Evolutionary conservation across 2,113 vertebrate genomes (phyloP), one percentile per base, ranked within the genome.

Genomic region (Muntiacus muntjak): DNA sequence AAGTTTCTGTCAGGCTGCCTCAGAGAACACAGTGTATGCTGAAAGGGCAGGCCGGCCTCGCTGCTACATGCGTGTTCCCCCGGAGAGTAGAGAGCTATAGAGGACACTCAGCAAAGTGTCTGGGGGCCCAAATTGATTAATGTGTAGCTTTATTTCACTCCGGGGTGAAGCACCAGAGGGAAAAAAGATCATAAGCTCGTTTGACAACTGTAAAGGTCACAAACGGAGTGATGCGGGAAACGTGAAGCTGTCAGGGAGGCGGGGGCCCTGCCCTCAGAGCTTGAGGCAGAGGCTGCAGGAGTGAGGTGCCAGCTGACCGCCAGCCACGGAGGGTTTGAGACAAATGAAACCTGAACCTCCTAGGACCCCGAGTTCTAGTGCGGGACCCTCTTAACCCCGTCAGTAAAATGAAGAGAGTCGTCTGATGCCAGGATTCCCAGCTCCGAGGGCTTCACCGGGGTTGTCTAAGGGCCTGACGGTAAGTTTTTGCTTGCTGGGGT

Each of bases 181-280:
- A n/a, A 45, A 71, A 91, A 97, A 88, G 52, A 89, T 40, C 45
- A 76, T 94, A 95, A 97, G 85, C 92, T 98, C 89, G 55, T 98
- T 83, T 98, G 97, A 98, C 95, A 96, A 94, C 98, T 97, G 13
- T 92, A 98, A 99, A 99, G 98, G 97, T 99, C 97, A 95, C 58
- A 78, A 96, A 97, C 88, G 78, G 98, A 98, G 98, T 95, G 74
- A 98, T 91, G 94, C 81, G 62, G 97, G 67, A 94, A 89, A 96
- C 47, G 12, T 81, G 94, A 88, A 84, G 33, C 23, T 97, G 52
- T 87, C 92, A 79, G 94, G 79, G 92, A 93, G 97, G 88, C 96
- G 91, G 96, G 98, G 96, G 90, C 86, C 76, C 94, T 55, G 87
- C 52, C 87, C 25, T 96, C 88, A 19, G 3, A 96, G 89, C 30